Evolutionary conservation across 2,888 invertebrate genomes (phyloP).

Genomic region (Escarpia spicata): DNA sequence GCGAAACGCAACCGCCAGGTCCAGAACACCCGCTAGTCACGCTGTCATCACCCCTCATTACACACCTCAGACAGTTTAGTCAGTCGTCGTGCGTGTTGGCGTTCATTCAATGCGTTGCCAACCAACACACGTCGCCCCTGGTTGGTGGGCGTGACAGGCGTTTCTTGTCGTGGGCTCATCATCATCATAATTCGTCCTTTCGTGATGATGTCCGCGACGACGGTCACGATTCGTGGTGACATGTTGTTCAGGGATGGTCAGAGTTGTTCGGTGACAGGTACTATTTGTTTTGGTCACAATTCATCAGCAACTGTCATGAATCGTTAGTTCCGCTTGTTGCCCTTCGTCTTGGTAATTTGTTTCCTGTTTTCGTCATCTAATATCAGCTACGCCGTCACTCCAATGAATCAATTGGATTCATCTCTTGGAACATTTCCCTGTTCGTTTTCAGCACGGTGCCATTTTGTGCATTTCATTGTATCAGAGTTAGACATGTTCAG

Average conservation of each 20-base stretch:
- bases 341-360: slow-evolving; percentile 8
- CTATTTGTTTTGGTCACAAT: slow-evolving; percentile 1
- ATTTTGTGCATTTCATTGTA: background rate
- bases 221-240: background rate
- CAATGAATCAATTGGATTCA: background rate
- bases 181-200: background rate
- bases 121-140: background rate
- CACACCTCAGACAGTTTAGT: slow-evolving; percentile 7
- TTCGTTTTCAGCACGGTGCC: background rate
- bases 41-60: background rate
- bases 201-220: background rate
- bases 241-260: background rate
- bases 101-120: background rate
- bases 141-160: background rate
- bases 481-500: background rate
- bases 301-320: background rate
- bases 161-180: background rate
- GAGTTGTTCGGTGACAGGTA: background rate
- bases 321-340: background rate
- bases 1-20: slow-evolving; percentile 88
- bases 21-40: slow-evolving; percentile 1
- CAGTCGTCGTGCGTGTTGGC: slow-evolving; percentile 7
- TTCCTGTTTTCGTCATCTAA: background rate
- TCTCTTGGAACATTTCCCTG: background rate
- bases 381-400: background rate